These are phyloP conservation scores for Hemithea aestivaria DNA, from an alignment of 2,888 invertebrate genomes.

Conservation along the genomic window DNA sequence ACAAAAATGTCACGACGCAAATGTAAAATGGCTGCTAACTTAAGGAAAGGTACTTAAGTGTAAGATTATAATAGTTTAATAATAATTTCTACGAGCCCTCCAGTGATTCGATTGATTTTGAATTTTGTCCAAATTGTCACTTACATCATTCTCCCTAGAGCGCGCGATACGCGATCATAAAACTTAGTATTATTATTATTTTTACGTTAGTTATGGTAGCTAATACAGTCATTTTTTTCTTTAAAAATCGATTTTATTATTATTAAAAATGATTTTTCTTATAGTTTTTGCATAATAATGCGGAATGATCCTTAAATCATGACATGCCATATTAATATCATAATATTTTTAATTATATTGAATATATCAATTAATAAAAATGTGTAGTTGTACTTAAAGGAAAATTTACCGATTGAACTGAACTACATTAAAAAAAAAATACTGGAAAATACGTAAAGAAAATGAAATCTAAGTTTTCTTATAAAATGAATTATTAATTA, in stretches of 20 bases:
- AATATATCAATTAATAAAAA: not conserved
- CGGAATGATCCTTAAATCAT: constrained; percentile 8
- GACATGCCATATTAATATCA: constrained; percentile 19
- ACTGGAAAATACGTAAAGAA: too few relatives aligned
- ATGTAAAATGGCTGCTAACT: constrained; percentile 56
- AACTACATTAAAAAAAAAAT: too few relatives aligned
- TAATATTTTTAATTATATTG: constrained; percentile 13
- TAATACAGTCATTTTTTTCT: constrained; percentile 21
- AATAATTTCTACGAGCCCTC: constrained; percentile 46
- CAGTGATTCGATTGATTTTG: constrained; percentile 44
- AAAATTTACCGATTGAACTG: too few relatives aligned
- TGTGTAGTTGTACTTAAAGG: not conserved
- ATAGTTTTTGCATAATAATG: not conserved
- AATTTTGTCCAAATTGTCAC: constrained; percentile 24
- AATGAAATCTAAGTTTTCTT: too few relatives aligned
- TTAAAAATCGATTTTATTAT: not conserved
- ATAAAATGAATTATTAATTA: too few relatives aligned
- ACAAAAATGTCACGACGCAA: constrained; percentile 20
- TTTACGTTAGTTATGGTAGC: constrained; percentile 39
- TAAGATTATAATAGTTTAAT: constrained; percentile 22
- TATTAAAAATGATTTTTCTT: constrained; percentile 4
- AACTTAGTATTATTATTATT: constrained; percentile 35
- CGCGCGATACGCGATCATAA: constrained; percentile 27
- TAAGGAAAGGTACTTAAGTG: constrained; percentile 57
- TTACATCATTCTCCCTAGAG: constrained; percentile 24